Evolutionary conservation across 2,797 vertebrate genomes (phyloP).

Genomic region (Urosaurus nigricauda): DNA sequence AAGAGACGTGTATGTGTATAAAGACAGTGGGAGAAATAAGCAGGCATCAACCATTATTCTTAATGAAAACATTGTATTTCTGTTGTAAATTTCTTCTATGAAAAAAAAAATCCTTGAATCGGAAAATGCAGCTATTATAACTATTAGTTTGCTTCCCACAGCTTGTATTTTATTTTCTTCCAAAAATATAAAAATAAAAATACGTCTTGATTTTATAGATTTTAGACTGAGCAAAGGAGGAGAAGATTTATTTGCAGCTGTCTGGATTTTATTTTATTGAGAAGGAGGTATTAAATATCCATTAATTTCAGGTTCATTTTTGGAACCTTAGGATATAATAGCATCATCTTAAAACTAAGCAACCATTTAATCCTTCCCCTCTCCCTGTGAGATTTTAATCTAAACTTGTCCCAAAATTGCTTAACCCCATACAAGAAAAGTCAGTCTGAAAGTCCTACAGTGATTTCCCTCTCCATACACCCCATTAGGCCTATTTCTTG

Average conservation of each 20-base stretch:
- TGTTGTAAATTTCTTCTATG: constrained; percentile 52
- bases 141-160: not conserved
- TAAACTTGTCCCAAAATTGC: not conserved
- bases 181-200: no score
- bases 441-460: not conserved
- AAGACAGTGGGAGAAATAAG: constrained; percentile 28
- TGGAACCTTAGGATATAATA: not conserved
- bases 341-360: not conserved
- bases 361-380: not conserved
- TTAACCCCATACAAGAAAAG: not conserved
- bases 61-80: constrained; percentile 55
- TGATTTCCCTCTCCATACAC: not conserved
- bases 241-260: not conserved
- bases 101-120: constrained; percentile 50
- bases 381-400: not conserved
- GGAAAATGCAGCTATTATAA: constrained; percentile 16
- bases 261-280: not conserved
- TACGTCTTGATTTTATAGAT: not conserved
- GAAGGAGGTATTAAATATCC: not conserved
- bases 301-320: not conserved
- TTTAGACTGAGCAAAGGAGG: not conserved
- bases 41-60: constrained; percentile 44
- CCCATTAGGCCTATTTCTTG: not conserved
- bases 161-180: not conserved
- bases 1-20: not conserved